These are phyloP conservation scores for Meliscaeva auricollis DNA, from an alignment of 2,888 invertebrate genomes.

Conservation along the genomic window DNA sequence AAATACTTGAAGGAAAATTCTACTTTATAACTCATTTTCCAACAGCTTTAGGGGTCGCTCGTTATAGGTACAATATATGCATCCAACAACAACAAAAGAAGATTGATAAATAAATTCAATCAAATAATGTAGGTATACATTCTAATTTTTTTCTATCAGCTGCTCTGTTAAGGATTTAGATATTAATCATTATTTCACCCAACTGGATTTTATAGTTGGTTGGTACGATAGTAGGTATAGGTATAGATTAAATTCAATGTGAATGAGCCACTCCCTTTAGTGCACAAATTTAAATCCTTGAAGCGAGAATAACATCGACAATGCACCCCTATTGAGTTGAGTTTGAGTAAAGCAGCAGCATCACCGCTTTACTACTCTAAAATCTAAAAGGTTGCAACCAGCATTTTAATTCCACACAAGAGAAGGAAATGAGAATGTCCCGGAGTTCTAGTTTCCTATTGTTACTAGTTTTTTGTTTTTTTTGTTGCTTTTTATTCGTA, in stretches of 20 bases:
- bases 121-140: background rate
- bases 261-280: slow-evolving; percentile 34
- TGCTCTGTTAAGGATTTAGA: slow-evolving; percentile 5
- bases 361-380: background rate
- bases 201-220: slow-evolving; percentile 9
- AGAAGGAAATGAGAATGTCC: slow-evolving; percentile 13
- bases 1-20: too few species aligned
- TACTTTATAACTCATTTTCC: slow-evolving; percentile 4
- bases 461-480: background rate
- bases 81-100: too few species aligned
- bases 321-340: slow-evolving; percentile 13
- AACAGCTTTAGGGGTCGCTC: background rate
- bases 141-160: background rate
- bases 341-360: background rate
- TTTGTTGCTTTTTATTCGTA: background rate
- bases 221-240: background rate
- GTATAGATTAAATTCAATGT: background rate
- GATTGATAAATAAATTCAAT: slow-evolving; percentile 25
- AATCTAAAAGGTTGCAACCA: background rate
- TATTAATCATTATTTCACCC: slow-evolving; percentile 12
- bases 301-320: slow-evolving; percentile 12
- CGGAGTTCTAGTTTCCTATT: slow-evolving; percentile 8
- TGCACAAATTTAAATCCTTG: slow-evolving; percentile 26
- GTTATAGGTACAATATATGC: background rate
- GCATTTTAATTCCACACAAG: slow-evolving; percentile 11